Conservation (phyloP, 2,113 vertebrate species). For the Castor canadensis region DNA sequence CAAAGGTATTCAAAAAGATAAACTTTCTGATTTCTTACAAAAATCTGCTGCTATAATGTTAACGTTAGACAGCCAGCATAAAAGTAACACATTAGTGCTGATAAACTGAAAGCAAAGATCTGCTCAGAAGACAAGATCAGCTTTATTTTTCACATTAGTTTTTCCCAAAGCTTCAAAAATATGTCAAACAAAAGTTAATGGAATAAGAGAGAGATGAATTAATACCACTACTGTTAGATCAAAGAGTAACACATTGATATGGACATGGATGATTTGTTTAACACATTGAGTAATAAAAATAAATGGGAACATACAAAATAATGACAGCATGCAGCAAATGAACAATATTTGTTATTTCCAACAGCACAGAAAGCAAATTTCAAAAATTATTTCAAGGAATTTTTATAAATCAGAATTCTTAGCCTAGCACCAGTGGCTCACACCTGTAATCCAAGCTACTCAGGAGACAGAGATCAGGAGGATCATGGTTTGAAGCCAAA, state of each 20-base stretch:
- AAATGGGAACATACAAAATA: neutral
- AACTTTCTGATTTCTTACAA: neutral
- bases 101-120: neutral
- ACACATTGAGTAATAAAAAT: neutral
- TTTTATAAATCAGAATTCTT: neutral
- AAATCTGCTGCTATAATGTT: neutral
- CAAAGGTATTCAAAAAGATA: neutral
- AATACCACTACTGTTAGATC: neutral
- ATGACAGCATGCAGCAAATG: neutral
- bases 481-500: too few species aligned
- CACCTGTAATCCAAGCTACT: too few species aligned
- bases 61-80: neutral
- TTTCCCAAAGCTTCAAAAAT: neutral
- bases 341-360: neutral
- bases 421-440: too few species aligned
- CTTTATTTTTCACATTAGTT: neutral
- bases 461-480: too few species aligned
- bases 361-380: neutral
- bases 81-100: neutral
- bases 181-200: neutral
- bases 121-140: neutral
- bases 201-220: neutral
- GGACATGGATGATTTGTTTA: neutral
- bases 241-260: too few species aligned
- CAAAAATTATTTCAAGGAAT: conserved; percentile 6